These are phyloP conservation scores for Tenebrio molitor DNA, from an alignment of 1,140 invertebrate species.

Conservation along the genomic window DNA sequence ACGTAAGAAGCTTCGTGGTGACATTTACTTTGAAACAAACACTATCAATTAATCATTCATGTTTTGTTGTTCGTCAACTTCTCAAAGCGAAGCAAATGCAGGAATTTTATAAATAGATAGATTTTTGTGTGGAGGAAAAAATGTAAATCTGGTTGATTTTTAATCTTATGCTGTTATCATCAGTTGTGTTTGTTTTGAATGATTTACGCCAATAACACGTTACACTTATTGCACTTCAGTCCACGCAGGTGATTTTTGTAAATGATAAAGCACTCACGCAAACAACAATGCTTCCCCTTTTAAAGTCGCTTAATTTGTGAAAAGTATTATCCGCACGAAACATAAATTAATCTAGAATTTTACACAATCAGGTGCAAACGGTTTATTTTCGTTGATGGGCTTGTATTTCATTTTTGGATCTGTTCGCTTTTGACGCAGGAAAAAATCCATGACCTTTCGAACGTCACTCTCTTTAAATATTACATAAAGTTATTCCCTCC, in stretches of 20 bases:
- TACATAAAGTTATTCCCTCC: neutral
- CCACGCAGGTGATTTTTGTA: conserved; percentile 25
- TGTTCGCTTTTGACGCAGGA: neutral
- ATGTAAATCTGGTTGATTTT: too few species aligned
- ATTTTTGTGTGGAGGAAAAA: too few species aligned
- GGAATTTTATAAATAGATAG: too few species aligned
- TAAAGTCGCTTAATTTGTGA: conserved; percentile 31
- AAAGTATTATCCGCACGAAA: conserved; percentile 25
- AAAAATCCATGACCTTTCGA: conserved; percentile 1
- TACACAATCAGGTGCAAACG: too few species aligned
- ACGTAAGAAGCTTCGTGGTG: too few species aligned
- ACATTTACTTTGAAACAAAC: too few species aligned
- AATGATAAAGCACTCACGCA: conserved; percentile 32
- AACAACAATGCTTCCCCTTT: conserved; percentile 24
- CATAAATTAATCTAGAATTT: conserved; percentile 2
- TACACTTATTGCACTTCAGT: conserved; percentile 4
- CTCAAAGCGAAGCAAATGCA: too few species aligned
- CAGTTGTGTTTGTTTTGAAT: neutral
- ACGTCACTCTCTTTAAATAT: neutral
- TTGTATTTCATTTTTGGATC: neutral
- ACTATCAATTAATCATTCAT: too few species aligned
- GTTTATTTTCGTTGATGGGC: too few species aligned
- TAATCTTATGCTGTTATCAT: too few species aligned
- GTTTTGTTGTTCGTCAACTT: too few species aligned
- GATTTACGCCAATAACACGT: neutral